These are phyloP conservation scores for Nothocercus nigrocapillus DNA, from an alignment of 2,113 vertebrate species.

Conservation along the genomic window DNA sequence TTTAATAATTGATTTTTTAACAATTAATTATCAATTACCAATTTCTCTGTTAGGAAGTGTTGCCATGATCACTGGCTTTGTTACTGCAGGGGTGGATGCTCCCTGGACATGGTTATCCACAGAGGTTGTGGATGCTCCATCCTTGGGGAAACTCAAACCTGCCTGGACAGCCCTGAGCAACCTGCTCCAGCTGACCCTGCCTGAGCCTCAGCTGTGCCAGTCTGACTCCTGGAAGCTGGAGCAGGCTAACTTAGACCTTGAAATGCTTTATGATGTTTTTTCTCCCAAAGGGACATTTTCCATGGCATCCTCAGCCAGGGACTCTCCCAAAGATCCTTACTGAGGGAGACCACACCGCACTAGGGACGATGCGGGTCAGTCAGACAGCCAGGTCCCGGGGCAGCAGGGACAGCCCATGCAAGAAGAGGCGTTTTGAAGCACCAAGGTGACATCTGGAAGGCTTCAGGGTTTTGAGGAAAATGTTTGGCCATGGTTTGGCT, in stretches of 20 bases:
- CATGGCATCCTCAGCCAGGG: background rate
- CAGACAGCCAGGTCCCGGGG: background rate
- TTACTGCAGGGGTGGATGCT: background rate
- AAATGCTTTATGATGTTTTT: background rate
- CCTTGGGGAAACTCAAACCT: background rate
- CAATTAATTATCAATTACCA: background rate
- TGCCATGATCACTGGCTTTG: background rate
- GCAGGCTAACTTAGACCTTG: background rate
- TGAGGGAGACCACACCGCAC: background rate
- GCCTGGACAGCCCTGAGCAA: background rate
- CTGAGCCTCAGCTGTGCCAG: background rate
- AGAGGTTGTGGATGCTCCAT: background rate
- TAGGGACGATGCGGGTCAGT: background rate
- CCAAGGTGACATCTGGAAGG: background rate
- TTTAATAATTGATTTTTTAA: too few relatives aligned
- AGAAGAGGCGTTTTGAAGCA: background rate
- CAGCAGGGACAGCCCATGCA: background rate
- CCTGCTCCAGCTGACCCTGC: background rate
- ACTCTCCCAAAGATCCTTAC: background rate
- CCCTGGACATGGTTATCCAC: background rate
- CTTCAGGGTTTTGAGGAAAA: background rate
- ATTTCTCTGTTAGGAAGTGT: background rate
- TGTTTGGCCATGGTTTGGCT: background rate
- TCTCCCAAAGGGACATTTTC: fast-evolving
- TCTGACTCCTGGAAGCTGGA: background rate